Conservation (phyloP, 2,888 invertebrate species). For the Hedychridium roseum region DNA sequence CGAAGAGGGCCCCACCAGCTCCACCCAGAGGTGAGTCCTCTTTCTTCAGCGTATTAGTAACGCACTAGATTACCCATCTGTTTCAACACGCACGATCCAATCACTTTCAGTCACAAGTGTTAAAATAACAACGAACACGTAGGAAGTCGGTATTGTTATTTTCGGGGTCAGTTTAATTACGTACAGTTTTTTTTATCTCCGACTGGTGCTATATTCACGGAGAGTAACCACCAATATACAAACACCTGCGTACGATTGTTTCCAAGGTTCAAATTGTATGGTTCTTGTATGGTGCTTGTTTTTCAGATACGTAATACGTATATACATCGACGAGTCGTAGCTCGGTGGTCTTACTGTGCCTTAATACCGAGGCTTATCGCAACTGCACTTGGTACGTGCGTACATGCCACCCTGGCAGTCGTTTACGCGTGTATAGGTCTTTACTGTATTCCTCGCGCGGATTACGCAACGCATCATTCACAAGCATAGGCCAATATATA, state of each 20-base stretch:
- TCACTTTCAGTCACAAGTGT: conserved; percentile 4
- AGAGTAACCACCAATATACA: too few relatives aligned
- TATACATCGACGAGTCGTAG: conserved; percentile 1
- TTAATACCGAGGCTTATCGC: conserved; percentile 15
- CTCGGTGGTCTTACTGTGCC: conserved; percentile 8
- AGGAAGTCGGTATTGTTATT: too few relatives aligned
- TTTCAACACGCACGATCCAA: not conserved
- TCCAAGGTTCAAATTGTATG: too few relatives aligned
- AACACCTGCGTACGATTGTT: too few relatives aligned
- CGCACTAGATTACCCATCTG: conserved; percentile 10
- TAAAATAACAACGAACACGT: too few relatives aligned
- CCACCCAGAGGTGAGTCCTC: conserved; percentile 58
- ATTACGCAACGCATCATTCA: conserved; percentile 9
- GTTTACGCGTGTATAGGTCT: not conserved
- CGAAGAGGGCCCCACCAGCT: conserved; percentile 61
- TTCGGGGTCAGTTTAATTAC: too few relatives aligned
- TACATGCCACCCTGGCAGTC: not conserved
- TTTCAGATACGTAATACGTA: not conserved
- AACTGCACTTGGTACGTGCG: not conserved
- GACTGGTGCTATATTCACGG: too few relatives aligned
- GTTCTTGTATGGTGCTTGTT: too few relatives aligned
- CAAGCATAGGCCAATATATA: not conserved
- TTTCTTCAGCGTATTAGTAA: too few relatives aligned
- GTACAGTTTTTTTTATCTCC: too few relatives aligned
- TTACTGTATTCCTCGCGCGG: too few relatives aligned